Percentiles rank a stretch among this genome's conserved stretches.
These are phyloP conservation scores for Andrena camellia DNA, from an alignment of 2,888 invertebrate genomes.

Conservation along the genomic window DNA sequence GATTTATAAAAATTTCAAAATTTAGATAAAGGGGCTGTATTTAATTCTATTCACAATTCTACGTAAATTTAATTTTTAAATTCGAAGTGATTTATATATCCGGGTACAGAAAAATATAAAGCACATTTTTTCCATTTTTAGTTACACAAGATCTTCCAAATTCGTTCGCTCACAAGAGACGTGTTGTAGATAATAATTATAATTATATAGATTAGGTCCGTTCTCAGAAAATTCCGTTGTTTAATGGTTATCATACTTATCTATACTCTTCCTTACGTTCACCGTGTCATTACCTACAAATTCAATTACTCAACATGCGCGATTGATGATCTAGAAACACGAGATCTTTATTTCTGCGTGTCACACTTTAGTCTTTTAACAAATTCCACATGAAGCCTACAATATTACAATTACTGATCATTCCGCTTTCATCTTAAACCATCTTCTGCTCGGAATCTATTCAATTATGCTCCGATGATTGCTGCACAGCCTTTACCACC, in stretches of 20 bases:
- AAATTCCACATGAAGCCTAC: no score
- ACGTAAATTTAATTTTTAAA: no score
- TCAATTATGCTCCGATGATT: no score
- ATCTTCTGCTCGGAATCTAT: no score
- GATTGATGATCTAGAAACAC: conserved; percentile 1
- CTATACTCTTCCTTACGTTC: neutral
- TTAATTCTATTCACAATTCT: no score
- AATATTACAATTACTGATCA: no score
- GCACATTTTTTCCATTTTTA: neutral
- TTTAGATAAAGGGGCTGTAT: no score
- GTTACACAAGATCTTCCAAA: neutral
- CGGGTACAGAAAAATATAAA: neutral
- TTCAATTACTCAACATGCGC: neutral
- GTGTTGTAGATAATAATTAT: no score
- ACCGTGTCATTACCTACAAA: neutral
- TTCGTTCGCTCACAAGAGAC: conserved; percentile 1
- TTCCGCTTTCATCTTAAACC: no score
- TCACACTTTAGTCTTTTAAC: neutral
- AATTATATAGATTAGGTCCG: neutral
- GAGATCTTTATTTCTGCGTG: neutral
- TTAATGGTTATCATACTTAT: neutral
- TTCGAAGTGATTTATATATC: no score
- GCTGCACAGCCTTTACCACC: no score
- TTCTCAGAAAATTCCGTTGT: conserved; percentile 1
- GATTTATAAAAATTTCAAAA: no score